A percentile compares a stretch with the other conserved stretches of the same genome.
Evolutionary conservation across 2,113 vertebrate species (phyloP).

Genomic region (Brienomyrus brachyistius): DNA sequence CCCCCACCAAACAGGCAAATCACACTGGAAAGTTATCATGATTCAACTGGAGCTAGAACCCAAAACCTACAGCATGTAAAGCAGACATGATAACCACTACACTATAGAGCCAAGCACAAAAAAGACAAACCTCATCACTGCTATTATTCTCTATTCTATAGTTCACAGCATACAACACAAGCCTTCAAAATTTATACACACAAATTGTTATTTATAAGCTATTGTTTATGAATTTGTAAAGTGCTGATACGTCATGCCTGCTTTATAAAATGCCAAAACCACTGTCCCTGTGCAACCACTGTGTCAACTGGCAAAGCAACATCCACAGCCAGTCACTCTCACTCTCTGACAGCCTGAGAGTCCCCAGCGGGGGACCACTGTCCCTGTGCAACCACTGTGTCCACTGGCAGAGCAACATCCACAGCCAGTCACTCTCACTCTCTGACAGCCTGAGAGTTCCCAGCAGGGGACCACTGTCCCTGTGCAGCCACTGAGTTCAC

Average conservation of each 20-base stretch:
- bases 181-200: not conserved
- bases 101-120: not conserved
- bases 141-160: not conserved
- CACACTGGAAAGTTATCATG: not conserved
- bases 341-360: not conserved
- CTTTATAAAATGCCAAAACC: not conserved
- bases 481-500: not conserved
- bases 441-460: not conserved
- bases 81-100: not conserved
- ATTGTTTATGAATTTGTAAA: not conserved
- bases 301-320: not conserved
- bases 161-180: not conserved
- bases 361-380: not conserved
- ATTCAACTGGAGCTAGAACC: not conserved
- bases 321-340: not conserved
- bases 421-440: not conserved
- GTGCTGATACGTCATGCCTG: not conserved
- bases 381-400: not conserved
- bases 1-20: not conserved
- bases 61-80: not conserved
- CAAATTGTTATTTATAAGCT: not conserved
- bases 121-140: not conserved
- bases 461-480: not conserved
- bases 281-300: not conserved
- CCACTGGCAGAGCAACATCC: not conserved